A percentile compares a stretch with the other conserved stretches of the same genome.
These are phyloP conservation scores for Linnaemya vulpina DNA, from an alignment of 2,888 invertebrate genomes.

Conservation along the genomic window DNA sequence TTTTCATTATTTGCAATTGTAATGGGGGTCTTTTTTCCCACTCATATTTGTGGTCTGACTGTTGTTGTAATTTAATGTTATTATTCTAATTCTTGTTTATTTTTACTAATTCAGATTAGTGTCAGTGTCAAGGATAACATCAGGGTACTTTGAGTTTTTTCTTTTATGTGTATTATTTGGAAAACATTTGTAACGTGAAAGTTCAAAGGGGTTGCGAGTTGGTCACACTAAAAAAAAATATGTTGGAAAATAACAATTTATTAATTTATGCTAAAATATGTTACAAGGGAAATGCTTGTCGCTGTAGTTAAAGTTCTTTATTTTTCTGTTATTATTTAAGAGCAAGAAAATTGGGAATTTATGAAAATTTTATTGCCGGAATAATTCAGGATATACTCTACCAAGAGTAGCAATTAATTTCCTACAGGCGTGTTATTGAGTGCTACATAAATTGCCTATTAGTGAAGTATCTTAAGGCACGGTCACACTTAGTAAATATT, in stretches of 20 bases:
- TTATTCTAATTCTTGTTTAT: conserved; percentile 69
- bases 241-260: background rate
- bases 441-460: no score
- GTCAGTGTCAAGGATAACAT: conserved; percentile 72
- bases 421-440: no score
- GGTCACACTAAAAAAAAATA: background rate
- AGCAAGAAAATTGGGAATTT: no score
- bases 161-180: background rate
- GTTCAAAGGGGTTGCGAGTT: conserved; percentile 15
- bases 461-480: no score
- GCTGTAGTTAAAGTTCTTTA: no score
- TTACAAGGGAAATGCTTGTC: no score
- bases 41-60: conserved; percentile 48
- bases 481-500: no score
- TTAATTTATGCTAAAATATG: no score
- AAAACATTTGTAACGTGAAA: conserved; percentile 13
- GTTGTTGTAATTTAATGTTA: conserved; percentile 65
- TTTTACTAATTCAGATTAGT: conserved; percentile 69
- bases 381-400: no score
- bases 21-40: conserved; percentile 5
- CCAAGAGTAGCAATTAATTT: no score
- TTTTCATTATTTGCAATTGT: conserved; percentile 61
- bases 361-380: no score
- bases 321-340: no score
- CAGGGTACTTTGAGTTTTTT: conserved; percentile 6